phyloP scores from a whole-genome alignment of 1,140 invertebrate genomes.

The Cataglyphis hispanica region DNA sequence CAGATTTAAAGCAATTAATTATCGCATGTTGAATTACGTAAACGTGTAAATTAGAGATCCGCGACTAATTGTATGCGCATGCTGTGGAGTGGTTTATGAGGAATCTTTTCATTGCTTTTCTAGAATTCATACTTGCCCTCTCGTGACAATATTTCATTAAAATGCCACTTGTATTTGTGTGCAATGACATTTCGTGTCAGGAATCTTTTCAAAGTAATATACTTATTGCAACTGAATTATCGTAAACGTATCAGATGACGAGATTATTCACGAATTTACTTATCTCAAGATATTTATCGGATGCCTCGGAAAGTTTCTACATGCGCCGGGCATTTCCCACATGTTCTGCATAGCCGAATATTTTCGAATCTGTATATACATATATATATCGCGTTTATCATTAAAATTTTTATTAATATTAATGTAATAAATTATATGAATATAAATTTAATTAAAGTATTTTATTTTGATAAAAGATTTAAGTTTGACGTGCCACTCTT shows the following conservation, averaged over 20 bases:
- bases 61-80: constrained; percentile 53
- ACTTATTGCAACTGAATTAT: not conserved
- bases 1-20: constrained; percentile 61
- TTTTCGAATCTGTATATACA: not conserved
- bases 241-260: constrained; percentile 25
- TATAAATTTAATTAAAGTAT: not conserved
- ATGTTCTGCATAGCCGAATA: constrained; percentile 2
- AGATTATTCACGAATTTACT: constrained; percentile 32
- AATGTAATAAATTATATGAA: not conserved
- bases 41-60: constrained; percentile 59
- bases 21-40: constrained; percentile 56
- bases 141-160: constrained; percentile 23
- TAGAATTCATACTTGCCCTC: not conserved
- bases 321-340: constrained; percentile 33
- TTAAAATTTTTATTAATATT: not conserved
- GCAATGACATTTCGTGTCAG: not conserved
- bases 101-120: constrained; percentile 25
- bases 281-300: constrained; percentile 38
- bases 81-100: constrained; percentile 33
- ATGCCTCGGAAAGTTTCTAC: constrained; percentile 40
- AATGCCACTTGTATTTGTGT: not conserved
- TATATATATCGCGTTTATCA: not conserved
- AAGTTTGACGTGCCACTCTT: not conserved
- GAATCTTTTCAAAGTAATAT: not conserved
- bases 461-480: not conserved